Base-by-base conservation (phyloP, 2,113 vertebrate genomes). In the Caloenas nicobarica region DNA sequence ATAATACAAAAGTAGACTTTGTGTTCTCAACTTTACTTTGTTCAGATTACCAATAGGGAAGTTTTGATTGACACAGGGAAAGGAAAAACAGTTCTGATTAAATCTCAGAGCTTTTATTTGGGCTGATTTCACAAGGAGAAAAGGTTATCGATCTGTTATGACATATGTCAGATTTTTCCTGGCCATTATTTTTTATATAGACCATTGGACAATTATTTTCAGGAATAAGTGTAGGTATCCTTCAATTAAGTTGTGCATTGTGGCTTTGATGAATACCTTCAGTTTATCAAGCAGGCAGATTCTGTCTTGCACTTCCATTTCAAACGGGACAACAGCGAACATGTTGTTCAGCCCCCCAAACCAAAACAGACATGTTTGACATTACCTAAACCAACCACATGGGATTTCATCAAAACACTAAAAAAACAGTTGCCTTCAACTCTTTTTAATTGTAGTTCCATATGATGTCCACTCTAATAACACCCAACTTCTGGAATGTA, bases 1-100 rank as follows among this genome's bases (percentile, higher is more conserved):
- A 91, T 94, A 90, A 96, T 24, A 92, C 54, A 91, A 93, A 93
- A 89, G 86, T 3, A 93, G 86, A 93, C 81, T 65, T 51, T 83
- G 68, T 76, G 38, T 86, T 86, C 88, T 64, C 61, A 78, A 21
- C 33, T 53, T 18, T 42, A 21, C 71, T 88, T 89, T 83, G 29
- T 93, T 65, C 71, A 70, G 78, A 79, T 94, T 93, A 81, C 86
- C 91, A 86, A 79, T 31, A 79, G 9, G 51, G 91, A 89, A 62
- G 23, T 7, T 66, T 84, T 97, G 96, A 97, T 28, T 97, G 96
- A 69, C 95, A 72, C 0, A 31, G 29, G 26, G 25, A 79, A 66
- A 69, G 61, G 22, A 58, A 90, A 87, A 68, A 2, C 36, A 53
- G 61, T 50, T 78, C 13, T 70, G 94, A 95, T 89, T 19, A 54